Conservation (phyloP, 2,797 vertebrate genomes). For the Neoniphon sammara region DNA sequence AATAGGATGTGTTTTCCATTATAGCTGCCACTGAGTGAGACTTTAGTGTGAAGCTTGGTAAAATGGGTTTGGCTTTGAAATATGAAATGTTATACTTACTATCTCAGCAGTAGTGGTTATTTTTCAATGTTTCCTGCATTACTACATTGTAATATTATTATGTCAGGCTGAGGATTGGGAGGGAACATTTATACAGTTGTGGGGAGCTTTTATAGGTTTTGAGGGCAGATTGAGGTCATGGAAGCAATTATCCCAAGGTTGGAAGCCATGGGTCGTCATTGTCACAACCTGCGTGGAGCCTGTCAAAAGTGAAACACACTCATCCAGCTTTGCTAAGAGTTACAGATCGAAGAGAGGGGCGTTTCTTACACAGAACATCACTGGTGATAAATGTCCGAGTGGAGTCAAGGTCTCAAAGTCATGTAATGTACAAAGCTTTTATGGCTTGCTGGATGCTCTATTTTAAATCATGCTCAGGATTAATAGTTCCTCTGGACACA, state of each 20-base stretch:
- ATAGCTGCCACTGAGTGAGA: not conserved
- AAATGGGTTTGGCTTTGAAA: not conserved
- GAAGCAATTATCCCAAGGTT: constrained; percentile 55
- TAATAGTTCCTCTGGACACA: constrained; percentile 66
- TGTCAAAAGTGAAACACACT: constrained; percentile 10
- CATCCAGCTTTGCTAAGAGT: constrained; percentile 13
- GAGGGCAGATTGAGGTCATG: constrained; percentile 51
- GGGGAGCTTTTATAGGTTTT: constrained; percentile 18
- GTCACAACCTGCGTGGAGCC: constrained; percentile 23
- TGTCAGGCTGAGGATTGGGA: not conserved
- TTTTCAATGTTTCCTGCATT: constrained; percentile 6
- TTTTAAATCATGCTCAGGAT: constrained; percentile 64
- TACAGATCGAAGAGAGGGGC: constrained; percentile 15
- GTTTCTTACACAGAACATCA: constrained; percentile 23
- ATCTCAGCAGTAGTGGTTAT: not conserved
- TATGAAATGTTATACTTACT: not conserved
- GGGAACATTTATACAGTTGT: not conserved
- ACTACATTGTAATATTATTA: not conserved
- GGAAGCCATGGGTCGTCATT: constrained; percentile 10
- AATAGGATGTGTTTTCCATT: not conserved
- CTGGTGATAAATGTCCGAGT: constrained; percentile 21
- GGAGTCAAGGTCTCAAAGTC: constrained; percentile 42
- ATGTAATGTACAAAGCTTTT: constrained; percentile 41
- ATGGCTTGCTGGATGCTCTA: constrained; percentile 41
- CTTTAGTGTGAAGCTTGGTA: not conserved